Conservation (phyloP, 92 coral and sea anemone genomes). For the Nematostella vectensis region DNA sequence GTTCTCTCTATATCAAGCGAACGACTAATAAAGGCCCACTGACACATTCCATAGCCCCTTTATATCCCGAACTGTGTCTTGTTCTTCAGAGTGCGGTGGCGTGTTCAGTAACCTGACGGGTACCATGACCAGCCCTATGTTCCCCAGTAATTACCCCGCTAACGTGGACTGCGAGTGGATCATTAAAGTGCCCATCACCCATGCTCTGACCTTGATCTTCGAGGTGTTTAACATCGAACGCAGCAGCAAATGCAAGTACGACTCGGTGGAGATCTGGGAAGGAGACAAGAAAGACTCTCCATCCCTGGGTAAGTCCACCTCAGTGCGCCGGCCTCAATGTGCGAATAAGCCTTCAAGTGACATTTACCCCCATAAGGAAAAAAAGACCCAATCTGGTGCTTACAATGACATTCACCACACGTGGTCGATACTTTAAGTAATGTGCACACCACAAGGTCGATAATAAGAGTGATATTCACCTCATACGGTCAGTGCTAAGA, state of each 20-base stretch:
- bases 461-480: too few relatives aligned
- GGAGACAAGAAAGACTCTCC: slow-evolving; percentile 38
- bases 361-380: too few relatives aligned
- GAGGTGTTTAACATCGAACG: slow-evolving; percentile 50
- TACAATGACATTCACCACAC: too few relatives aligned
- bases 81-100: slow-evolving; percentile 55
- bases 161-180: slow-evolving; percentile 62
- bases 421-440: too few relatives aligned
- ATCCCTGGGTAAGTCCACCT: slow-evolving; percentile 49
- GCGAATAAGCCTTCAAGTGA: too few relatives aligned
- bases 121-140: slow-evolving; percentile 38
- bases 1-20: not conserved
- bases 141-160: slow-evolving; percentile 54
- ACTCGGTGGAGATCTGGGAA: slow-evolving; percentile 54
- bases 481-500: too few relatives aligned
- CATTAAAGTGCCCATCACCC: slow-evolving; percentile 58
- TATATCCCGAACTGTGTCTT: not conserved
- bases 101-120: slow-evolving; percentile 45
- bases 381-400: too few relatives aligned
- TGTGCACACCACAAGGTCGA: too few relatives aligned
- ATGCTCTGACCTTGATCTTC: slow-evolving; percentile 51
- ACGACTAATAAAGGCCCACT: too few relatives aligned
- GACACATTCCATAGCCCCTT: not conserved
- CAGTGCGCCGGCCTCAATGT: too few relatives aligned
- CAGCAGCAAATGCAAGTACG: slow-evolving; percentile 62